phyloP scores from a whole-genome alignment of 2,888 invertebrate genomes.

The Chloromyia formosa region DNA sequence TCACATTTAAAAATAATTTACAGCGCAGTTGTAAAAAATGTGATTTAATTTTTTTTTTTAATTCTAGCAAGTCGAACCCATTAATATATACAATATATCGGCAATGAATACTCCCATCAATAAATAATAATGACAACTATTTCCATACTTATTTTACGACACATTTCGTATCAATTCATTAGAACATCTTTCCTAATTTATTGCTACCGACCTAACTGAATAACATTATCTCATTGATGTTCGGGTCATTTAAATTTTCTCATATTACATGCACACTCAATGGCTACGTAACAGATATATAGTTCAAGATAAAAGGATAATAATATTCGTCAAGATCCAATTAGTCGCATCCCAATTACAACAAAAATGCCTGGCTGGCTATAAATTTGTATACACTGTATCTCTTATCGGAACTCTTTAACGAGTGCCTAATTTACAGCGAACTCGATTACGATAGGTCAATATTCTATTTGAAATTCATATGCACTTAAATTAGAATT shows the following conservation, averaged over 20 bases:
- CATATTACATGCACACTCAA: no score
- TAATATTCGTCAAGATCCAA: background rate
- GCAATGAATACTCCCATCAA: no score
- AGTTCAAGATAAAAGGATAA: conserved; percentile 30
- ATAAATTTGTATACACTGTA: conserved; percentile 24
- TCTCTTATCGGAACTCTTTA: conserved; percentile 23
- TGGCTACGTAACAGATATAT: background rate
- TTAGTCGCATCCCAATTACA: conserved; percentile 43
- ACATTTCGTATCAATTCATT: no score
- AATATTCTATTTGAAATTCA: conserved; percentile 22
- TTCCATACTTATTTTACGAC: no score
- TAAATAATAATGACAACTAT: no score
- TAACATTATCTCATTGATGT: background rate
- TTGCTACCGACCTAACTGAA: background rate
- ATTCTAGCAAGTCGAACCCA: no score
- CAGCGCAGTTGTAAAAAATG: no score
- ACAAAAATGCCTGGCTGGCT: conserved; percentile 16
- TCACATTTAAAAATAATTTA: no score
- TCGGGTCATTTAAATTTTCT: background rate
- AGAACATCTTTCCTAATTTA: no score
- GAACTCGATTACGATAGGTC: conserved; percentile 26
- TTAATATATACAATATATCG: no score
- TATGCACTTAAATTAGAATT: conserved; percentile 19
- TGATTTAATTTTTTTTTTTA: no score
- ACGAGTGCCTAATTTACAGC: conserved; percentile 39